Percentiles rank a stretch among this genome's conserved stretches.
Evolutionary conservation across 2,888 invertebrate genomes (phyloP).

Genomic region (Stictocephala bisonia): DNA sequence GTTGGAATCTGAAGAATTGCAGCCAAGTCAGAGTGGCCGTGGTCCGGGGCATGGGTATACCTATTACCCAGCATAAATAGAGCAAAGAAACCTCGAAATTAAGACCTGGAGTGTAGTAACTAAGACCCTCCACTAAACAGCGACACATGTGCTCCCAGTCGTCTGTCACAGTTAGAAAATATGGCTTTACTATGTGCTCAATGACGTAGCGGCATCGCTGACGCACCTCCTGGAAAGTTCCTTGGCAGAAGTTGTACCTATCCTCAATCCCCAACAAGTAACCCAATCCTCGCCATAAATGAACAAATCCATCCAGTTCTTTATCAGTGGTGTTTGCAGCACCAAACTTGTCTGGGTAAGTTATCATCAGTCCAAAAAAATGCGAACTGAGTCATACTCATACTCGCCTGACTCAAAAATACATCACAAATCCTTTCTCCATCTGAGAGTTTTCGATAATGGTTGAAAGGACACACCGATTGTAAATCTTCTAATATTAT

Average conservation of each 20-base stretch:
- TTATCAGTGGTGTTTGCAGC: conserved; percentile 63
- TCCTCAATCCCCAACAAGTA: conserved; percentile 67
- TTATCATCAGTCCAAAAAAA: conserved; percentile 66
- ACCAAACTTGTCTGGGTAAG: conserved; percentile 66
- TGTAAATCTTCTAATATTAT: conserved; percentile 45
- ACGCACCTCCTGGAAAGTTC: conserved; percentile 62
- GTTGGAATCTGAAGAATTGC: conserved; percentile 35
- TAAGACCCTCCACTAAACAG: conserved; percentile 62
- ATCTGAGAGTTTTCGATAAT: not conserved
- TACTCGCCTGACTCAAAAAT: conserved; percentile 67
- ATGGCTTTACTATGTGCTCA: conserved; percentile 62
- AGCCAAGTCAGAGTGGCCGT: conserved; percentile 26
- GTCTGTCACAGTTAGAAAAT: conserved; percentile 60
- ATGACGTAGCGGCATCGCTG: conserved; percentile 61
- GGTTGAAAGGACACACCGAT: conserved; percentile 2
- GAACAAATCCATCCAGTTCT: conserved; percentile 68
- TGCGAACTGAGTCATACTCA: conserved; percentile 68
- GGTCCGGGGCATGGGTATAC: conserved; percentile 51
- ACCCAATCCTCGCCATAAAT: conserved; percentile 68
- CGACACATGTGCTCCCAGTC: conserved; percentile 66
- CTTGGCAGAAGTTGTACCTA: conserved; percentile 65
- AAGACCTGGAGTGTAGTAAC: conserved; percentile 60
- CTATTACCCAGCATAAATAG: conserved; percentile 61
- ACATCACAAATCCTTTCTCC: conserved; percentile 11
- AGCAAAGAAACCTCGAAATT: conserved; percentile 61